phyloP scores from a whole-genome alignment of 2,888 invertebrate species.

The Zygogramma bicolorata region DNA sequence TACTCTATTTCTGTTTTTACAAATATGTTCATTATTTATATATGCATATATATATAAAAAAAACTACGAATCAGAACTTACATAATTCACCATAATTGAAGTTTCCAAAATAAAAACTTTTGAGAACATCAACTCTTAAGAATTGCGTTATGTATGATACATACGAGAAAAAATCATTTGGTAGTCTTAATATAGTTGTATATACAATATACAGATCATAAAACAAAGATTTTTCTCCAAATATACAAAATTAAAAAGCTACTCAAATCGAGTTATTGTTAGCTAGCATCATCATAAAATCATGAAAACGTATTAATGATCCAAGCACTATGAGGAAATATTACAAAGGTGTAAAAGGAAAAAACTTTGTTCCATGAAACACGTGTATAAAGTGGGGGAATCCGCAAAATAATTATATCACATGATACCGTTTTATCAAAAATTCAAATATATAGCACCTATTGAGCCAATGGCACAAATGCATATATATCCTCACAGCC shows the following conservation, averaged over 20 bases:
- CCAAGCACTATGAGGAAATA: neutral
- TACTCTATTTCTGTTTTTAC: constrained; percentile 39
- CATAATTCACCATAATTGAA: constrained; percentile 37
- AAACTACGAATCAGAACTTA: constrained; percentile 26
- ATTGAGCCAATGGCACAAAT: constrained; percentile 67
- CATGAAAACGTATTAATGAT: neutral
- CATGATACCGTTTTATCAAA: constrained; percentile 57
- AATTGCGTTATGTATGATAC: constrained; percentile 25
- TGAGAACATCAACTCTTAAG: constrained; percentile 33
- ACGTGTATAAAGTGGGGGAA: constrained; percentile 32
- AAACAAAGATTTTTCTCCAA: constrained; percentile 19
- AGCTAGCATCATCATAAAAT: neutral
- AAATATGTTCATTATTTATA: constrained; percentile 36
- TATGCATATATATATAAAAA: constrained; percentile 33
- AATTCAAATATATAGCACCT: constrained; percentile 60
- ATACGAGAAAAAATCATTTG: constrained; percentile 28
- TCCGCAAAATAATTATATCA: constrained; percentile 55
- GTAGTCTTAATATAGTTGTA: constrained; percentile 21
- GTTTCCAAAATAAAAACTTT: constrained; percentile 44
- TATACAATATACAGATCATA: constrained; percentile 28
- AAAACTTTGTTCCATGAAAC: constrained; percentile 24
- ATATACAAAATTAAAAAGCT: neutral
- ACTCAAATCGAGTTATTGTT: neutral
- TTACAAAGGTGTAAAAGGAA: neutral
- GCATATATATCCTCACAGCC: constrained; percentile 66